Conservation (phyloP, 2,888 invertebrate species). For the Nephrocerus scutellatus region DNA sequence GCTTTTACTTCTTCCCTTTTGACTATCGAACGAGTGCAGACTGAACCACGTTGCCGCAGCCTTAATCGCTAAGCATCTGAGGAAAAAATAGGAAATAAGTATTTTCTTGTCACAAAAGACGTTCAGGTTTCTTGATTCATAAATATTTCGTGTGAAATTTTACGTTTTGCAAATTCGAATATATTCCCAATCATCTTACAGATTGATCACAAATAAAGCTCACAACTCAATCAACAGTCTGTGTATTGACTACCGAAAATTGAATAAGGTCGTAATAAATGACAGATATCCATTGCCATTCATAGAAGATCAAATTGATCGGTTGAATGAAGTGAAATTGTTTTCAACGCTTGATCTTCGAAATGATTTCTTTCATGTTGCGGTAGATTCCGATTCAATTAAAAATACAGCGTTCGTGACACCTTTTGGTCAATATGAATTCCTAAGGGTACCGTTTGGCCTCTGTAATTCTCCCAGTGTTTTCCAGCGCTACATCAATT, state of each 20-base stretch:
- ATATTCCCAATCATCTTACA: too few relatives aligned
- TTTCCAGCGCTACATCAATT: conserved; percentile 29
- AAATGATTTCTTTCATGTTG: conserved; percentile 38
- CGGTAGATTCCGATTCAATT: conserved; percentile 24
- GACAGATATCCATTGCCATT: conserved; percentile 28
- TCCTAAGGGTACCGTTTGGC: conserved; percentile 38
- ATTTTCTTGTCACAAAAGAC: too few relatives aligned
- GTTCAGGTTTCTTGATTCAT: too few relatives aligned
- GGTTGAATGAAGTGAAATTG: conserved; percentile 26
- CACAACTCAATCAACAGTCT: too few relatives aligned
- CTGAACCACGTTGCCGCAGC: too few relatives aligned
- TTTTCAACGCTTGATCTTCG: conserved; percentile 33
- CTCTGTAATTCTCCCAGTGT: conserved; percentile 31
- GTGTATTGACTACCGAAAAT: conserved; percentile 26
- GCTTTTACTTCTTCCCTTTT: too few relatives aligned
- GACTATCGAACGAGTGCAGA: too few relatives aligned
- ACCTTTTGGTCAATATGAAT: conserved; percentile 33
- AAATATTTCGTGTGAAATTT: too few relatives aligned
- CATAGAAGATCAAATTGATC: conserved; percentile 33
- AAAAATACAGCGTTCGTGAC: conserved; percentile 35
- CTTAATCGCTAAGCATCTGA: too few relatives aligned
- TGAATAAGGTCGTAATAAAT: conserved; percentile 24
- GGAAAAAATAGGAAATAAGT: too few relatives aligned
- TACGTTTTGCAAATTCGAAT: too few relatives aligned
- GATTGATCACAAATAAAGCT: too few relatives aligned